These are phyloP conservation scores for Catocala fraxini DNA, from an alignment of 2,888 invertebrate species.

Conservation along the genomic window DNA sequence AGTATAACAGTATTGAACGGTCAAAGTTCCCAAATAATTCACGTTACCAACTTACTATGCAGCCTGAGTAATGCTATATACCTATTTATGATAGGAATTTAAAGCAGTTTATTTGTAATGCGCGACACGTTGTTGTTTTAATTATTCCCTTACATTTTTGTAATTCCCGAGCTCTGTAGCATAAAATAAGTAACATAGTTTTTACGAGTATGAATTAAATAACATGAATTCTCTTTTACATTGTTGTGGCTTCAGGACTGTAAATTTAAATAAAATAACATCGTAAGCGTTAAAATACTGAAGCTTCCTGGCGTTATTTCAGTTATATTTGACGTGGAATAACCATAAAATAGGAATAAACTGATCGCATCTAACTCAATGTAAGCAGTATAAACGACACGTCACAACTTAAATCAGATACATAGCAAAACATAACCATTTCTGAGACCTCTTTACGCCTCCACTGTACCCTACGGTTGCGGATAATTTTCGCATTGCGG, in stretches of 20 bases:
- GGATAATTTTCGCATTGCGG: constrained; percentile 85
- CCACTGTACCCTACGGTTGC: constrained; percentile 67
- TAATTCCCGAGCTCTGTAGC: constrained; percentile 21
- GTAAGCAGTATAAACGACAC: constrained; percentile 78
- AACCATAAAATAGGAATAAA: constrained; percentile 73
- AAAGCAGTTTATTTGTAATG: constrained; percentile 26
- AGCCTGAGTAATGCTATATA: constrained; percentile 20
- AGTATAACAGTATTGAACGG: no score
- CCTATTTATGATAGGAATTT: constrained; percentile 33
- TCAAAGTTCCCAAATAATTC: no score
- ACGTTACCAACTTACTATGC: constrained; percentile 3
- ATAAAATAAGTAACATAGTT: constrained; percentile 29
- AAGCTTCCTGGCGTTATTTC: constrained; percentile 43
- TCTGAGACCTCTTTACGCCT: constrained; percentile 79
- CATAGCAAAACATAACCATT: constrained; percentile 82
- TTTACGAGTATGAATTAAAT: constrained; percentile 27
- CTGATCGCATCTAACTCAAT: constrained; percentile 73
- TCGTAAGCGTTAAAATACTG: constrained; percentile 41
- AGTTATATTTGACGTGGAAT: constrained; percentile 61
- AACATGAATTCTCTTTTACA: constrained; percentile 23
- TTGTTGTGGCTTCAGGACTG: constrained; percentile 11
- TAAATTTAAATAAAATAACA: constrained; percentile 39
- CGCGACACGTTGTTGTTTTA: constrained; percentile 31
- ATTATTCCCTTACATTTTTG: constrained; percentile 30
- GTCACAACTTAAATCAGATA: constrained; percentile 82